Conservation (phyloP, 2,797 vertebrate genomes). For the Gymnodraco acuticeps region DNA sequence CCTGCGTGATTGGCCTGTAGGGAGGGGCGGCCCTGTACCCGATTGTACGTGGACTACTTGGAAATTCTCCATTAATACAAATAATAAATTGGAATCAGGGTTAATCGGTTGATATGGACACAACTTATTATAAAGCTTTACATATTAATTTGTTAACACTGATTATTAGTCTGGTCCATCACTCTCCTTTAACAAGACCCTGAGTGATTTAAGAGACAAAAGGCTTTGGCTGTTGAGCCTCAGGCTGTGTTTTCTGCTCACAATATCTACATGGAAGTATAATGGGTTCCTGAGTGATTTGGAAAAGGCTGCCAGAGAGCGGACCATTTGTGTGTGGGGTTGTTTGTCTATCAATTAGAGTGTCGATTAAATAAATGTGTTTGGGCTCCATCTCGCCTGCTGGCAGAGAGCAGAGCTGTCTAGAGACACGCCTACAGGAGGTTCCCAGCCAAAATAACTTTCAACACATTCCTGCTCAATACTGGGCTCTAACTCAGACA, state of each 20-base stretch:
- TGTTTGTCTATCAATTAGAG: conserved; percentile 63
- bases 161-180: conserved; percentile 20
- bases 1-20: no score
- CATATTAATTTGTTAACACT: conserved; percentile 18
- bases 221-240: conserved; percentile 44
- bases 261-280: conserved; percentile 58
- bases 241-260: conserved; percentile 49
- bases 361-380: conserved; percentile 55
- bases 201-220: conserved; percentile 30
- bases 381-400: conserved; percentile 43
- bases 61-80: no score
- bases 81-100: no score
- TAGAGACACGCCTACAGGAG: conserved; percentile 52
- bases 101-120: background rate
- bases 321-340: conserved; percentile 16
- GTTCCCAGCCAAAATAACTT: conserved; percentile 49
- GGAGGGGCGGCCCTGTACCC: no score
- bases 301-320: conserved; percentile 40
- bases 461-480: conserved; percentile 36
- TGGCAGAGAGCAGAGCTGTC: conserved; percentile 48
- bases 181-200: conserved; percentile 43
- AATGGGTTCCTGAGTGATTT: conserved; percentile 63
- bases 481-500: conserved; percentile 16
- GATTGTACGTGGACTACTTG: no score
- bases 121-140: background rate